A percentile compares a stretch with the other conserved stretches of the same genome.
Conservation (phyloP, 37 sponge, comb jelly and placozoan species). For the Diacarnus erythraeanus region DNA sequence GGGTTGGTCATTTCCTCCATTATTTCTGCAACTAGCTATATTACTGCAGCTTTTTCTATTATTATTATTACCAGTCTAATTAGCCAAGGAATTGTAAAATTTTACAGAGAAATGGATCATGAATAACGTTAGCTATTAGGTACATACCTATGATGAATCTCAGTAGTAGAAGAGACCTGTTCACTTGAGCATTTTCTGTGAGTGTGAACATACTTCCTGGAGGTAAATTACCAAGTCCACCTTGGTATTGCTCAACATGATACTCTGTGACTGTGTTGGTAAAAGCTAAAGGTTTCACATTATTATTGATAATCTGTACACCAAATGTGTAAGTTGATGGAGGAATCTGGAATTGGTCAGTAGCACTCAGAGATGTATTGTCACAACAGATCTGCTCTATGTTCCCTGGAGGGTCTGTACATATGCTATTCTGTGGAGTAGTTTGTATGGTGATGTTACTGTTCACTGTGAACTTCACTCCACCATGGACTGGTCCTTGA, state of each 20-base stretch:
- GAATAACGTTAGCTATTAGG: too few relatives aligned
- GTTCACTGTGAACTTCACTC: background rate
- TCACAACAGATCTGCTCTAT: background rate
- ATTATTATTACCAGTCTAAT: too few relatives aligned
- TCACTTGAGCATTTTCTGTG: background rate
- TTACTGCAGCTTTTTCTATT: too few relatives aligned
- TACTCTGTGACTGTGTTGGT: background rate
- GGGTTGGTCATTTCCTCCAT: too few relatives aligned
- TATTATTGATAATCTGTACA: background rate
- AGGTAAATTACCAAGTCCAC: too few relatives aligned
- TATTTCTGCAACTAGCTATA: too few relatives aligned
- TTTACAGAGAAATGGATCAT: too few relatives aligned
- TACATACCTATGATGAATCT: constrained; percentile 1
- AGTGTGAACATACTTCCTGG: background rate
- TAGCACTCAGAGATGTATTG: background rate
- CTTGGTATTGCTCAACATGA: constrained; percentile 1
- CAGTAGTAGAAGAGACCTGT: background rate
- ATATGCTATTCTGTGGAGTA: background rate
- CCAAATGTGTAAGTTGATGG: background rate
- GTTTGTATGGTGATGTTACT: background rate
- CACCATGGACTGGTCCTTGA: too few relatives aligned
- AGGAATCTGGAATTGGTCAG: background rate
- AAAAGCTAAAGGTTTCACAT: background rate
- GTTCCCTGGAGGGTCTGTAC: background rate
- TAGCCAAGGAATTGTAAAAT: too few relatives aligned